A percentile compares a stretch with the other conserved stretches of the same genome.
Evolutionary conservation across 2,797 vertebrate genomes (phyloP).

Genomic region (Alcedo atthis): DNA sequence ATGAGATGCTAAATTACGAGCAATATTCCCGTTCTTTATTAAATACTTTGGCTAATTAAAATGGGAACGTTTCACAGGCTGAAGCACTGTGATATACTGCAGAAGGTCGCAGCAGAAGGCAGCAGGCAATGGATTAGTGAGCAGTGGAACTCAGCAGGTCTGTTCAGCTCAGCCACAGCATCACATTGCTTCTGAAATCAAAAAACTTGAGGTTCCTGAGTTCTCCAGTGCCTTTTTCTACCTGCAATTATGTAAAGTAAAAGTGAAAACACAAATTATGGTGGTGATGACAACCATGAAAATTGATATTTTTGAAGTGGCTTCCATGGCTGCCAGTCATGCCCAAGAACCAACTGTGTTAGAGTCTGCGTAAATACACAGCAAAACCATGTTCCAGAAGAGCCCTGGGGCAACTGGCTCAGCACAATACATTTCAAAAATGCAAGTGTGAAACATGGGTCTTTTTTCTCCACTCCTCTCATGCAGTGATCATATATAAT

Average conservation of each 20-base stretch:
- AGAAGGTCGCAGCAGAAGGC: conserved; percentile 42
- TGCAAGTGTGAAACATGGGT: background rate
- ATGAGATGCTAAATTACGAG: conserved; percentile 72
- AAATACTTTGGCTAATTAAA: conserved; percentile 73
- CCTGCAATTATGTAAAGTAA: background rate
- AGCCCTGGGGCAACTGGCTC: background rate
- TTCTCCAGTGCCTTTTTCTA: background rate
- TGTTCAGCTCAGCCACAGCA: background rate
- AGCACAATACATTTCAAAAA: background rate
- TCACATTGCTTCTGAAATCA: background rate
- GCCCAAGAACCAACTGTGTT: accelerated
- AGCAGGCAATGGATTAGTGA: background rate
- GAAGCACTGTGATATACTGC: background rate
- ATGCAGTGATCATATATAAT: background rate
- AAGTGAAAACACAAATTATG: background rate
- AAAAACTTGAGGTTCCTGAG: background rate
- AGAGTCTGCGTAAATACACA: background rate
- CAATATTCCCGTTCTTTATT: conserved; percentile 72
- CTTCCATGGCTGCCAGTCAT: background rate
- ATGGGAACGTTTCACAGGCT: conserved; percentile 17
- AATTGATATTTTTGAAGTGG: background rate
- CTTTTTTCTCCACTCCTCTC: background rate
- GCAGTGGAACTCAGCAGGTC: background rate
- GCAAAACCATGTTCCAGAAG: accelerated
- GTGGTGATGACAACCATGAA: background rate